Evolutionary conservation across 2,113 vertebrate species (phyloP), one percentile per base, ranked within the genome.

Genomic region (Saimiri boliviensis): DNA sequence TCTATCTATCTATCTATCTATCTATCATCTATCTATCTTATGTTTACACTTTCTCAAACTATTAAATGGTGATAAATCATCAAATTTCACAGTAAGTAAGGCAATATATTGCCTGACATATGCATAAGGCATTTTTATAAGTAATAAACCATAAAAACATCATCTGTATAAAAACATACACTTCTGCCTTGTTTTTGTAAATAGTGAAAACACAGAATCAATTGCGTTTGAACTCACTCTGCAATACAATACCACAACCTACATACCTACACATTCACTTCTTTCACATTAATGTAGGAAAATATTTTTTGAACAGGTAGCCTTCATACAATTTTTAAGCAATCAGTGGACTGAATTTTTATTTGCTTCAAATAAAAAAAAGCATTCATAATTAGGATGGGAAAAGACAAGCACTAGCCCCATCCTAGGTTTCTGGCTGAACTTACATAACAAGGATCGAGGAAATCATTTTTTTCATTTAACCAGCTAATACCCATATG

Each of bases 321-420:
- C 9, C 32, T 90, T 66, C 85, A 49, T 1, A 76, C n/a, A 80
- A 74, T 79, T 6, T 89, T 96, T 84, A 96, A 76, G 47, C 14
- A 73, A 85, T 68, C 76, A 89, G 35, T 94, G 47, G 63, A 37
- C 30, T 89, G 47, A 45, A 76, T 96, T 95, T 89, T 93, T 76
- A 89, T 79, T 90, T 81, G 32, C 56, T 86, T 85, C 25, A 2
- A 27, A 40, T 60, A n/a, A 47, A 19, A 58, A 81, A 86, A 54
- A 37, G 17, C 10, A 91, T 14, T 63, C 49, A 49, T 19, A 42
- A 3, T 81, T 93, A 42, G 93, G 27, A 76, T 70, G 40, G 17
- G 8, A 42, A 80, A 68, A 76, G 2, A 77, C 66, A 76, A 84
- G 23, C 30, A 45, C 60, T 37, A 71, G 30, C 13, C 77, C 20